A percentile compares a stretch with the other conserved stretches of the same genome.
Conservation (phyloP, 1,140 invertebrate genomes). For the Drosophila rufa region DNA sequence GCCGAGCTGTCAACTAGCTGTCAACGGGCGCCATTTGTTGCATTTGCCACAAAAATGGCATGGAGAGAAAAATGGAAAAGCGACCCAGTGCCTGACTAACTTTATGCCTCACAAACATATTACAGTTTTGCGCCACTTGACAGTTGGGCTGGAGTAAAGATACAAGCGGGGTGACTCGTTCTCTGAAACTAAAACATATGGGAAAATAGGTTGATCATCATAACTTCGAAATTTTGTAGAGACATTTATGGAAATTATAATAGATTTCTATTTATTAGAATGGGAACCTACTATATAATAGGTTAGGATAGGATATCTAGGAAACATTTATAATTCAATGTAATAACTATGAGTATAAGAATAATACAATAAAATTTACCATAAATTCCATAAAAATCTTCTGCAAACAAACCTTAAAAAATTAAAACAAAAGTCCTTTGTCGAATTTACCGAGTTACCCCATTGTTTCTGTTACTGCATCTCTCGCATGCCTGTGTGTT, state of each 20-base stretch:
- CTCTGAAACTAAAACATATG: neutral
- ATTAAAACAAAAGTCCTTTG: neutral
- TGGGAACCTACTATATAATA: too few relatives aligned
- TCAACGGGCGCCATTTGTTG: slow-evolving; percentile 50
- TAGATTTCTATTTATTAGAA: too few relatives aligned
- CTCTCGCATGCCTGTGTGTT: slow-evolving; percentile 12
- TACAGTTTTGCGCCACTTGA: slow-evolving; percentile 40
- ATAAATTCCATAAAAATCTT: too few relatives aligned
- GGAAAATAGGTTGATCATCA: neutral
- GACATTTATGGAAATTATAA: too few relatives aligned
- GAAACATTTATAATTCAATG: too few relatives aligned
- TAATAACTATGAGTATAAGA: neutral
- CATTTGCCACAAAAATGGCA: slow-evolving; percentile 5
- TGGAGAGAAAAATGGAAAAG: slow-evolving; percentile 11
- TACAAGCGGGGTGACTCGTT: slow-evolving; percentile 4
- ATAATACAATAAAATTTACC: neutral
- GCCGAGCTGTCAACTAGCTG: slow-evolving; percentile 65
- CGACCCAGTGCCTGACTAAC: slow-evolving; percentile 46
- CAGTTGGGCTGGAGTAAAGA: slow-evolving; percentile 8
- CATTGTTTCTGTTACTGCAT: slow-evolving; percentile 37
- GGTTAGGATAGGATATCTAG: too few relatives aligned
- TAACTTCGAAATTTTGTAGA: too few relatives aligned
- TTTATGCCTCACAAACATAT: slow-evolving; percentile 36
- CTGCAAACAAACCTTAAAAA: neutral
- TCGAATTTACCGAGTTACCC: slow-evolving; percentile 13